Percentiles rank a stretch among this genome's conserved stretches.
These are phyloP conservation scores for Megaceryle torquata DNA, from an alignment of 2,113 vertebrate genomes.

Conservation along the genomic window DNA sequence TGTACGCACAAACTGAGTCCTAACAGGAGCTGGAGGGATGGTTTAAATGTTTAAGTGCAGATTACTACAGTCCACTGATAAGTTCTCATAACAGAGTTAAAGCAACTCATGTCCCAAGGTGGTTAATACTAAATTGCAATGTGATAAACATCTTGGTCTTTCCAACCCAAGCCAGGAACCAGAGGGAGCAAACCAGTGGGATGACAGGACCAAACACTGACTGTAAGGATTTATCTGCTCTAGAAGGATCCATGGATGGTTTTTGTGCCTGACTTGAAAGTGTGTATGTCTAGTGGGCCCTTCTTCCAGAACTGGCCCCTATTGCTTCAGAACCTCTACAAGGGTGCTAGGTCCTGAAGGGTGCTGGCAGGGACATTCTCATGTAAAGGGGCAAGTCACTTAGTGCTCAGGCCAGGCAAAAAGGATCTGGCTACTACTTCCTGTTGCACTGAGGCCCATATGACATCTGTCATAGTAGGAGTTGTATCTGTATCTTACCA, in stretches of 20 bases:
- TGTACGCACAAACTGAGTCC: not conserved
- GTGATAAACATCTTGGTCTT: not conserved
- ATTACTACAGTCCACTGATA: not conserved
- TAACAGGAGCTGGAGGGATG: not conserved
- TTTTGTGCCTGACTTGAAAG: not conserved
- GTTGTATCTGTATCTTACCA: not conserved
- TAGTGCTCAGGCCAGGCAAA: not conserved
- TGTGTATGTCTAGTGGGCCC: no score
- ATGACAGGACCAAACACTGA: not conserved
- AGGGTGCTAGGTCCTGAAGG: not conserved
- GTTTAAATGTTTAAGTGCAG: not conserved
- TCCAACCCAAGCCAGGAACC: not conserved
- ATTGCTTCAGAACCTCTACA: not conserved
- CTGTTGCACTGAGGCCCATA: not conserved
- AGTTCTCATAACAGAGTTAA: not conserved
- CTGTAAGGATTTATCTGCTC: not conserved
- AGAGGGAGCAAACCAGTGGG: not conserved
- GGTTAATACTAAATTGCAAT: not conserved
- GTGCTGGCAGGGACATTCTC: not conserved
- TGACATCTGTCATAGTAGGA: not conserved
- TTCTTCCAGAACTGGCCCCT: not conserved
- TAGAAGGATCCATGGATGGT: not conserved
- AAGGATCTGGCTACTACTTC: not conserved
- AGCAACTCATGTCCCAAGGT: not conserved
- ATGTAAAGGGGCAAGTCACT: not conserved